Base-by-base conservation (phyloP, 2,888 invertebrate genomes). In the Latrodectus hesperus region DNA sequence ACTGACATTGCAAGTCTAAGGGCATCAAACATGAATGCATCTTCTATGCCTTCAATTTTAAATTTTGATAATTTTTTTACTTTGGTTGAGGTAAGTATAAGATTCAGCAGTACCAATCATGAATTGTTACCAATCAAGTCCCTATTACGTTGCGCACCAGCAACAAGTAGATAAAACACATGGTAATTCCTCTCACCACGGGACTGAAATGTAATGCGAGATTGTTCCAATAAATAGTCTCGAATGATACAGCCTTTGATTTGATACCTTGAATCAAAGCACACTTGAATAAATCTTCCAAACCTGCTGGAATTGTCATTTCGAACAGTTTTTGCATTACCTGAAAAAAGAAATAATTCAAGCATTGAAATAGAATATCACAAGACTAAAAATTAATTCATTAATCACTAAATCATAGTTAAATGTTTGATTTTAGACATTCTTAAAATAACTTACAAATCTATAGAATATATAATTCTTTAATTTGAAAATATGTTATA, bases 201-300 rank as follows among this genome's bases (percentile, higher is more conserved):
- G 90, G 96, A 96, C 90, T 97, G 97, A 91, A 97, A 97, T 0
- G 97, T 97, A 91, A 98, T 96, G 90, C 98, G 94, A 26, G 97
- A 97, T 91, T 97, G 96, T 92, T 98, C 98, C 89, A 98, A 93
- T 78, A 98, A 93, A 92, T 97, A 98, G 92, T 98, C 97, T 91
- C 97, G 95, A 79, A 98, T 95, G 89, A 97, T 96, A 91, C 97
- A 97, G 22, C 98, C 98, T 90, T 96, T 96, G 91, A 98, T 98
- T 93, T 96, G 96, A 93, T 96, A 96, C 90, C 96, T 95, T 89
- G 94, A 94, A 93, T 98, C 97, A 92, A 98, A 95, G 91, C 97
- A 96, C 10, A 98, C 96, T 93, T 97, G 97, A 94, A 98, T 97
- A 92, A 97, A 98, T 93, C 97, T 97, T n/a, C 98, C 98, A 92